A percentile compares a stretch with the other conserved stretches of the same genome.
phyloP scores from a whole-genome alignment of 2,888 invertebrate species.

The Drosophila peninsularis region DNA sequence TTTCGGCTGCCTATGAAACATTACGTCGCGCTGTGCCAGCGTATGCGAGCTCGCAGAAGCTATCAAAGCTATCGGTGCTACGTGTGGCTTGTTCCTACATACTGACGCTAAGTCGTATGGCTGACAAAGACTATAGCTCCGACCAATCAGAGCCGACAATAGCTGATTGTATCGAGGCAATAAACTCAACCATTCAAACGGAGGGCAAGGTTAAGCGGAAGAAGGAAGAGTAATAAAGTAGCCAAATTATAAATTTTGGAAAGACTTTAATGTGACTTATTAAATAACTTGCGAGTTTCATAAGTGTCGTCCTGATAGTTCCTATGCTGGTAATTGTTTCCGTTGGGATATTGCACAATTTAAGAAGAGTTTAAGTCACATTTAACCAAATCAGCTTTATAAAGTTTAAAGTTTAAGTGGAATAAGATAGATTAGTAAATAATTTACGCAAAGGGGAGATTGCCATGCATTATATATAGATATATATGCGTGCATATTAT shows the following conservation, averaged over 20 bases:
- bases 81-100: conserved; percentile 98
- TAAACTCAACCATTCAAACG: conserved; percentile 96
- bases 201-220: conserved; percentile 95
- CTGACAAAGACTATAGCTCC: conserved; percentile 89
- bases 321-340: conserved; percentile 29
- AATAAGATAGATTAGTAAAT: conserved; percentile 12
- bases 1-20: conserved; percentile 97
- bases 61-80: conserved; percentile 95
- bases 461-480: conserved; percentile 3
- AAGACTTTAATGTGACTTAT: conserved; percentile 47
- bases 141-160: conserved; percentile 88
- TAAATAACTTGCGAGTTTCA: conserved; percentile 28
- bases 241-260: conserved; percentile 10
- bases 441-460: conserved; percentile 23
- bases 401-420: conserved; percentile 20
- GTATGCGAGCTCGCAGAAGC: conserved; percentile 96
- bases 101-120: conserved; percentile 91
- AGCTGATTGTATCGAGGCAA: conserved; percentile 92
- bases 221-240: conserved; percentile 88
- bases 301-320: conserved; percentile 35
- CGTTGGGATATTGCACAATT: conserved; percentile 10
- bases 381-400: conserved; percentile 60
- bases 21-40: conserved; percentile 93
- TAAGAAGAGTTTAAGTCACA: conserved; percentile 22
- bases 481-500: neutral